Conservation (phyloP, 1,140 invertebrate species). For the Diprion similis region DNA sequence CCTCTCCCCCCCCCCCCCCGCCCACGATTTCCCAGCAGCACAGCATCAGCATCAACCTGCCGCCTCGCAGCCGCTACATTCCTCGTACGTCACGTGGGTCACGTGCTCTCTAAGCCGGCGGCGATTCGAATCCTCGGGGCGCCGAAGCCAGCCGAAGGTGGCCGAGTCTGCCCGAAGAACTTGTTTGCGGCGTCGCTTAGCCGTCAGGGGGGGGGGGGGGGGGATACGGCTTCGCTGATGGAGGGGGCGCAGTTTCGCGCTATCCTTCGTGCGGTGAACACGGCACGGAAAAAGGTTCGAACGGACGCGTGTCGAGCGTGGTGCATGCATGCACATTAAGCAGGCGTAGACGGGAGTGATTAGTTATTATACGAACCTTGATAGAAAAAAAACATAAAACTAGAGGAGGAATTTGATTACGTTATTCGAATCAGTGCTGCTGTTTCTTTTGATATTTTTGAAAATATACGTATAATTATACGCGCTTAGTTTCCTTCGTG, state of each 20-base stretch:
- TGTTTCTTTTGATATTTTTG: no score
- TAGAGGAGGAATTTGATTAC: no score
- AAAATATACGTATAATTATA: no score
- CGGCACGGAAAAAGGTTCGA: constrained; percentile 21
- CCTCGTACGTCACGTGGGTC: not conserved
- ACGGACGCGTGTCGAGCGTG: constrained; percentile 6
- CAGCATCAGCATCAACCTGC: no score
- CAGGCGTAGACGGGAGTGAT: no score
- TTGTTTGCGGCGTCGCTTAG: not conserved
- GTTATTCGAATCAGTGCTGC: no score
- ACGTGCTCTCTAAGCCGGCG: not conserved
- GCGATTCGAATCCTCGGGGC: not conserved
- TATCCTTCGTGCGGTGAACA: constrained; percentile 48
- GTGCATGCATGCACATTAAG: not conserved
- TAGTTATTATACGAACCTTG: no score
- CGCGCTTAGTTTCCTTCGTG: no score
- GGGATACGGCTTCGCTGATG: constrained; percentile 42
- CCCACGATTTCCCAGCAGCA: no score
- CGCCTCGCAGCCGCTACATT: no score
- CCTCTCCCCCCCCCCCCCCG: no score
- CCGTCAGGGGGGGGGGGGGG: constrained; percentile 28
- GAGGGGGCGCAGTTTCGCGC: constrained; percentile 53
- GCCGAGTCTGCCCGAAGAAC: not conserved
- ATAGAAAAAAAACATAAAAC: no score
- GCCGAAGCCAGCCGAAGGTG: not conserved